Evolutionary conservation across 2,113 vertebrate genomes (phyloP).

Genomic region (Sula dactylatra): DNA sequence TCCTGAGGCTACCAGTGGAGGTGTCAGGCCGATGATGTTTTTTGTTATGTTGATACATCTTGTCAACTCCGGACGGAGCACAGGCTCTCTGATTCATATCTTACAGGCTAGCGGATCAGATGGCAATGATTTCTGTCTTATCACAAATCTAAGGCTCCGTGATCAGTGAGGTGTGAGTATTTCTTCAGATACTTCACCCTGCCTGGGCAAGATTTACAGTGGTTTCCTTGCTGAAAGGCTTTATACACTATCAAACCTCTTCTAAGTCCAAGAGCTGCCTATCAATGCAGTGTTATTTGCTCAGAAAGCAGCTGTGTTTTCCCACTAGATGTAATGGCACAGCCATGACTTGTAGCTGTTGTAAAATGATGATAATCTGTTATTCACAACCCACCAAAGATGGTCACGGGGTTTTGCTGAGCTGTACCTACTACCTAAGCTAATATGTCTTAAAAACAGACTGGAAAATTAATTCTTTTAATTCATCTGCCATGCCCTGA

Average conservation of each 20-base stretch:
- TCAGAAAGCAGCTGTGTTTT: conserved; percentile 45
- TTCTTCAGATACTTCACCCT: conserved; percentile 28
- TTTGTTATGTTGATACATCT: neutral
- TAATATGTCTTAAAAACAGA: neutral
- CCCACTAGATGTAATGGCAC: neutral
- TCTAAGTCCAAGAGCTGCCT: neutral
- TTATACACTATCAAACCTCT: conserved; percentile 23
- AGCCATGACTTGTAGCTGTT: neutral
- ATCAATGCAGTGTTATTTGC: neutral
- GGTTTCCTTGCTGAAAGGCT: conserved; percentile 4
- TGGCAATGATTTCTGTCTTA: conserved; percentile 34
- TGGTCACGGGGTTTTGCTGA: neutral
- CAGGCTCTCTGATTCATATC: conserved; percentile 4
- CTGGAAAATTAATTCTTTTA: neutral
- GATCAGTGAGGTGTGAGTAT: conserved; percentile 38
- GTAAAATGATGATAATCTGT: conserved; percentile 32
- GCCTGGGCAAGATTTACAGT: conserved; percentile 35
- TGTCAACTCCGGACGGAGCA: neutral
- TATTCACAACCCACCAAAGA: neutral
- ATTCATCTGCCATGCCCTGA: neutral
- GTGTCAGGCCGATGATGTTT: neutral
- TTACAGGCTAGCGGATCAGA: neutral
- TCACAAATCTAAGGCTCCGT: conserved; percentile 2
- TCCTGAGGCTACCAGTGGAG: neutral
- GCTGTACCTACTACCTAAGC: neutral